phyloP scores from a whole-genome alignment of 2,888 invertebrate genomes.

The Smittia sp. region DNA sequence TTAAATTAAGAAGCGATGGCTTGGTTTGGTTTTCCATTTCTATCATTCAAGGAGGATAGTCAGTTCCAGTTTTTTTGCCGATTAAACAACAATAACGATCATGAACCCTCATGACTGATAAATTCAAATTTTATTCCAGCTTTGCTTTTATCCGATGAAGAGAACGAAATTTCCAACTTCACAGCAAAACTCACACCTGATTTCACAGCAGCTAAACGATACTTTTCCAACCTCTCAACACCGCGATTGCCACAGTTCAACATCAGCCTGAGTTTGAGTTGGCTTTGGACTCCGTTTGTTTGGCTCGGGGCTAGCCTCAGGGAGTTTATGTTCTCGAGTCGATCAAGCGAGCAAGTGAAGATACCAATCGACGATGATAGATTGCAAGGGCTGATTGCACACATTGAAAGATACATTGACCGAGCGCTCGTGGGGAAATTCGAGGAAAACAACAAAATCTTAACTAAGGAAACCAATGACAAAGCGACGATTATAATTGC shows the following conservation, averaged over 20 bases:
- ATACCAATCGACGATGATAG: slow-evolving; percentile 10
- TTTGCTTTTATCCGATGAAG: slow-evolving; percentile 17
- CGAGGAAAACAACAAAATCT: neutral
- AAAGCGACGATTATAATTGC: neutral
- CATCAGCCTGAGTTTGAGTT: neutral
- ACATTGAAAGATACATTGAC: slow-evolving; percentile 28
- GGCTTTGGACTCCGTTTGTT: slow-evolving; percentile 18
- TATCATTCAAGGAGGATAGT: slow-evolving; percentile 6
- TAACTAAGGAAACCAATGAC: slow-evolving; percentile 8
- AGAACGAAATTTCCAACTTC: neutral
- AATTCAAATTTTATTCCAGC: slow-evolving; percentile 20
- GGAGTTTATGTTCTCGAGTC: neutral
- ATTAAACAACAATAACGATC: neutral
- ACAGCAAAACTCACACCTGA: neutral
- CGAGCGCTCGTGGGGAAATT: neutral
- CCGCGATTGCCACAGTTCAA: neutral
- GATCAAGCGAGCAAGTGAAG: neutral
- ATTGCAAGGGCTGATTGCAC: neutral
- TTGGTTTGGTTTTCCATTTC: neutral
- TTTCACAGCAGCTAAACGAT: neutral
- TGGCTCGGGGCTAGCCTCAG: neutral
- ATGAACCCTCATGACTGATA: neutral
- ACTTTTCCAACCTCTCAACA: neutral
- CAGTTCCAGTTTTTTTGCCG: slow-evolving; percentile 30
- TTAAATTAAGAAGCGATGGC: neutral